Conservation (phyloP, 2,113 vertebrate genomes). For the Oryzias celebensis region DNA sequence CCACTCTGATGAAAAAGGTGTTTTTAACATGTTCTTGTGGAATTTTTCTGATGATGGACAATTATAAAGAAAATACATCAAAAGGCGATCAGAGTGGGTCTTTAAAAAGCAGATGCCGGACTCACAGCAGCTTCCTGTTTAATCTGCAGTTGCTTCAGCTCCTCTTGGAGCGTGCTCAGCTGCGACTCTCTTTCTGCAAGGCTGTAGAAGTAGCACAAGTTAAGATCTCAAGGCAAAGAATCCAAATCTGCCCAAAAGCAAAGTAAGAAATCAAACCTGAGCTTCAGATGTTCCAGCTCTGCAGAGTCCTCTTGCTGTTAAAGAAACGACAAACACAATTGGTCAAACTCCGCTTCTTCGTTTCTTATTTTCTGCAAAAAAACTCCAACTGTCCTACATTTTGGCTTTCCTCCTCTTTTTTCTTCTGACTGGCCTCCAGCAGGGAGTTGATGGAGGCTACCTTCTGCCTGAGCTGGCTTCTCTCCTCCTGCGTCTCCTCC, state of each 20-base stretch:
- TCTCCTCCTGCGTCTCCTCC: slow-evolving; percentile 77
- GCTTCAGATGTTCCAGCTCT: slow-evolving; percentile 78
- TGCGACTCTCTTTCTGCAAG: slow-evolving; percentile 64
- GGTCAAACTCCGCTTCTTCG: not conserved
- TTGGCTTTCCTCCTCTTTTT: slow-evolving; percentile 64
- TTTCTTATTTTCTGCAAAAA: not conserved
- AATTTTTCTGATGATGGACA: too few species aligned
- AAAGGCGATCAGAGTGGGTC: too few species aligned
- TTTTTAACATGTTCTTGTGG: too few species aligned
- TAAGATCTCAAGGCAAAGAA: not conserved
- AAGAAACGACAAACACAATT: slow-evolving; percentile 8
- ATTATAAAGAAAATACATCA: too few species aligned
- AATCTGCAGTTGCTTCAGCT: slow-evolving; percentile 59
- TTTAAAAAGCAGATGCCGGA: too few species aligned
- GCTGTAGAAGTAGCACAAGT: slow-evolving; percentile 27
- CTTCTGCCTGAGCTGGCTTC: slow-evolving; percentile 80
- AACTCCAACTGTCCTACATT: slow-evolving; percentile 68
- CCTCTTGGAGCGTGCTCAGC: slow-evolving; percentile 55
- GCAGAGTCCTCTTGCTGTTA: slow-evolving; percentile 48
- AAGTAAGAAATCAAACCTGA: slow-evolving; percentile 71
- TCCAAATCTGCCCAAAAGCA: not conserved
- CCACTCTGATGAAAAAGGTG: too few species aligned
- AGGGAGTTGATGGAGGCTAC: slow-evolving; percentile 84
- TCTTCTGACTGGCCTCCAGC: slow-evolving; percentile 82
- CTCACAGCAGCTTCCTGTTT: slow-evolving; percentile 62